Base-by-base conservation (phyloP, 2,113 vertebrate species). In the Chionomys nivalis region DNA sequence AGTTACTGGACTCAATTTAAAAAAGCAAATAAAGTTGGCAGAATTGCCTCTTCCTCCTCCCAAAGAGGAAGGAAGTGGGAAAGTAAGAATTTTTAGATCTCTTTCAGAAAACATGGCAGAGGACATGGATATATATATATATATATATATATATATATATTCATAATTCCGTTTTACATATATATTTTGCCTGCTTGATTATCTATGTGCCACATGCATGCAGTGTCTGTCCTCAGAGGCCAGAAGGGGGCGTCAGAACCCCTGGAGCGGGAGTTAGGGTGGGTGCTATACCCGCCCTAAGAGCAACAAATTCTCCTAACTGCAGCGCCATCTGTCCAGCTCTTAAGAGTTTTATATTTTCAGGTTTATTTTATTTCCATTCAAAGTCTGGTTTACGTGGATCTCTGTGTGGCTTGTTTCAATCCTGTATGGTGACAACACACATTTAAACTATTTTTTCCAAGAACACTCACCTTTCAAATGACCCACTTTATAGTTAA, bases 111-210 rank as follows among this genome's bases (percentile, higher is more conserved):
- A 78, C 26, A 44, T 3, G 0, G 6, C 78, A n/a, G n/a, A 66
- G 44, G 33, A 36, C 1, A 39, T 8, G 14, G 7, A 44, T 31
- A 17, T 21, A 39, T 3, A 58, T 3, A 47, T 55, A 16, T 55
- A 72, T 4, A 21, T 1, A n/a, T 23, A n/a, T 1, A n/a, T n/a
- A n/a, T n/a, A n/a, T n/a, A n/a, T 47, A n/a, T 17, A 19, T 9
- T n/a, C n/a, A 78, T 76, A 24, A 26, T 33, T 79, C 17, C 23
- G 23, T 81, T 13, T 55, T n/a, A 82, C 21, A 13, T 39, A 5
- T 42, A 7, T 61, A n/a, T 63, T 16, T 61, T 47, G 42, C 42
- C 75, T 47, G 75, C 75, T 76, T 12, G 36, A 1, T 14, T n/a
- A 7, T 39, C 52, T 76, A 12, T 61, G 23, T 63, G 39, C 36